These are phyloP conservation scores for Capitulum mitella DNA, from an alignment of 2,888 invertebrate genomes.

Conservation along the genomic window DNA sequence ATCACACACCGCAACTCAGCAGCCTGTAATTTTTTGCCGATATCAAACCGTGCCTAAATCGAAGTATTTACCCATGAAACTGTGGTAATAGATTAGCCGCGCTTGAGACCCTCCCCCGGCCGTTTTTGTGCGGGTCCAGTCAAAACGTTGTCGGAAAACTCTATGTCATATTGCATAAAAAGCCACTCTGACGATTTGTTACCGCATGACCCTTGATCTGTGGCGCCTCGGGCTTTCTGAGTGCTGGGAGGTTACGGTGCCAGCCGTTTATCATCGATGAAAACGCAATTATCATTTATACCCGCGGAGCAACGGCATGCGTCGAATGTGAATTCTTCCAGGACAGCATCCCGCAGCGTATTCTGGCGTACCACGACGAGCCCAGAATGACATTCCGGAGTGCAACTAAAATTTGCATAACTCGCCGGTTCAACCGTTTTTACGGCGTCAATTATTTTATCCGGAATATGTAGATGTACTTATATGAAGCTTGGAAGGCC, in stretches of 20 bases:
- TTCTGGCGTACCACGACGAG: background rate
- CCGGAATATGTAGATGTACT: background rate
- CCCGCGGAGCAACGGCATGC: background rate
- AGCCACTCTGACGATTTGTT: background rate
- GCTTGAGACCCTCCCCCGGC: background rate
- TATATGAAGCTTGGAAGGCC: background rate
- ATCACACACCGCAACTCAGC: background rate
- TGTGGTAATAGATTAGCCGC: constrained; percentile 7
- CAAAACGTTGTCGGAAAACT: constrained; percentile 2
- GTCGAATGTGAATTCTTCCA: background rate
- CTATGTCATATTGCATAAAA: constrained; percentile 19
- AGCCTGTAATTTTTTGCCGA: background rate
- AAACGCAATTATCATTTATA: constrained; percentile 18
- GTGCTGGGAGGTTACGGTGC: background rate
- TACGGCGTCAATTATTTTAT: background rate
- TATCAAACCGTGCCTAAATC: constrained; percentile 14
- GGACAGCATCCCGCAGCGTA: background rate
- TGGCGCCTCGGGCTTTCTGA: background rate
- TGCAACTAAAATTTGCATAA: background rate
- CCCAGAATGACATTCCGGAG: too few species aligned
- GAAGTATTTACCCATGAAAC: constrained; percentile 23
- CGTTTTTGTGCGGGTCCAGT: background rate
- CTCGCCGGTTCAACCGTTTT: background rate
- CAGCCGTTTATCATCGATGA: background rate
- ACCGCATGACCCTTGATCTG: background rate